phyloP scores from a whole-genome alignment of 2,888 invertebrate genomes.

The Euzetes globulus region DNA sequence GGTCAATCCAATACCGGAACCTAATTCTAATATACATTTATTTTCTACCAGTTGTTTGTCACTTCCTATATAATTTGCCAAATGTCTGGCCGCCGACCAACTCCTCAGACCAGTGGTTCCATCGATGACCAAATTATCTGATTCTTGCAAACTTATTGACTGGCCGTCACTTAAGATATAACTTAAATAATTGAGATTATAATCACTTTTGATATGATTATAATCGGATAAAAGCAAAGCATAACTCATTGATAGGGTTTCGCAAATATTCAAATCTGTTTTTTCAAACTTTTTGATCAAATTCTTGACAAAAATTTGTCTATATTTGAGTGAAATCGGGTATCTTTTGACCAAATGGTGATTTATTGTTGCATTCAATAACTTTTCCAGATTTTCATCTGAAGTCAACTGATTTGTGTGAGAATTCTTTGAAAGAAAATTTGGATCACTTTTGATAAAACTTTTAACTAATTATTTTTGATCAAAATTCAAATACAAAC shows the following conservation, averaged over 20 bases:
- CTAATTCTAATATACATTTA: conserved; percentile 20
- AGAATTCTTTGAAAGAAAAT: not conserved
- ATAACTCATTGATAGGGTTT: not conserved
- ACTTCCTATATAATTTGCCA: not conserved
- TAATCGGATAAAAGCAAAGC: not conserved
- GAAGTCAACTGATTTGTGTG: not conserved
- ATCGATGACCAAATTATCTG: conserved; percentile 15
- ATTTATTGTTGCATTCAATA: conserved; percentile 1
- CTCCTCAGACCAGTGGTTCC: conserved; percentile 28
- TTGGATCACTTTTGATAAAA: not conserved
- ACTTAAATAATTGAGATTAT: conserved; percentile 29
- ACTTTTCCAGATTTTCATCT: not conserved
- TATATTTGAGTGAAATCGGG: conserved; percentile 2
- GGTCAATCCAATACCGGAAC: conserved; percentile 29
- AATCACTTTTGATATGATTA: not conserved
- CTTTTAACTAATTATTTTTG: not conserved
- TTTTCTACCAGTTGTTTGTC: conserved; percentile 11
- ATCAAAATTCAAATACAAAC: not conserved
- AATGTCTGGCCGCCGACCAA: conserved; percentile 24
- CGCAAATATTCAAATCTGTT: not conserved
- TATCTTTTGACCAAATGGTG: conserved; percentile 15
- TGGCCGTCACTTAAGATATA: conserved; percentile 23
- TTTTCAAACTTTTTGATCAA: not conserved
- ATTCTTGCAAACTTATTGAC: conserved; percentile 8
- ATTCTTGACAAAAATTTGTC: not conserved